Conservation (phyloP, 2,888 invertebrate genomes). For the Eristalinus aeneus region DNA sequence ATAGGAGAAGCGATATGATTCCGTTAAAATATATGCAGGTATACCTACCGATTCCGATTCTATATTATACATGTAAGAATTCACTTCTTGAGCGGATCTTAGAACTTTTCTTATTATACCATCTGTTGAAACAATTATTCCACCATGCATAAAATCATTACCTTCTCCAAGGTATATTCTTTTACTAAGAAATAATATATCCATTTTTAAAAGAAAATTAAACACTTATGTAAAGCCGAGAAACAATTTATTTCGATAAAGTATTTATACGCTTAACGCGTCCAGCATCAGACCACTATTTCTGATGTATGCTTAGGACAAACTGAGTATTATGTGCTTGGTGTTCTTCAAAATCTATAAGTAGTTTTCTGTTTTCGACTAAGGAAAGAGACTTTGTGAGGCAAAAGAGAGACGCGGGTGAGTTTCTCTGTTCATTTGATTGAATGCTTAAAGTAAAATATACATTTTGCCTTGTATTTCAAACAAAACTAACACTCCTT, state of each 20-base stretch:
- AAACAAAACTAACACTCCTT: too few relatives aligned
- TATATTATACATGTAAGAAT: constrained; percentile 80
- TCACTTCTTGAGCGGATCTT: constrained; percentile 81
- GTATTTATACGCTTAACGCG: constrained; percentile 23
- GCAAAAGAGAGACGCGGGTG: neutral
- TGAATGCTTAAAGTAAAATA: neutral
- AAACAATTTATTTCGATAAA: neutral
- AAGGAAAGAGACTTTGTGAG: neutral
- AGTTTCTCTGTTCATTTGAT: neutral
- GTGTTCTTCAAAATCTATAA: neutral
- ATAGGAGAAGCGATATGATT: neutral
- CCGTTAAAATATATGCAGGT: neutral
- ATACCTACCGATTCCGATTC: constrained; percentile 82
- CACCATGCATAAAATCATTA: constrained; percentile 83
- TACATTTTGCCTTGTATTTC: too few relatives aligned
- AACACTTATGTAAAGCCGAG: constrained; percentile 47
- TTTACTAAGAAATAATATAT: constrained; percentile 79
- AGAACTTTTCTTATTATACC: constrained; percentile 84
- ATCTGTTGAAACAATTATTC: constrained; percentile 82
- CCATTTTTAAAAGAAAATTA: constrained; percentile 73
- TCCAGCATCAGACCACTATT: neutral
- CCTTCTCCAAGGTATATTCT: constrained; percentile 81
- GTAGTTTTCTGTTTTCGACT: neutral
- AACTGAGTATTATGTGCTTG: constrained; percentile 5
- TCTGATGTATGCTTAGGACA: neutral